Evolutionary conservation across 2,888 invertebrate species (phyloP), one percentile per base, ranked within the genome.

Genomic region (Pollenia labialis): DNA sequence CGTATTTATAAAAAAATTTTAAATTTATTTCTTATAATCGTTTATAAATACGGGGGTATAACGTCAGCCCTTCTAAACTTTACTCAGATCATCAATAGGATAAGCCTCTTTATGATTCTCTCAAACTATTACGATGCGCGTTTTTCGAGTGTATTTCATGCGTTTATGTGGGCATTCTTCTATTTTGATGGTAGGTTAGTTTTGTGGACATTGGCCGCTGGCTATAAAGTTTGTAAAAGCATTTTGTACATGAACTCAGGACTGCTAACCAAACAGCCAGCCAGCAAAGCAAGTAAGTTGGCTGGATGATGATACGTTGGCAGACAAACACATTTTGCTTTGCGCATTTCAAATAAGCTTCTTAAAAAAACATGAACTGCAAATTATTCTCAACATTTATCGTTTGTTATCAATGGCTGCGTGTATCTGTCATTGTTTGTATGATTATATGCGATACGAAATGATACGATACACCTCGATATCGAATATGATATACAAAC

Each of bases 361-460:
- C 81, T 85, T 81, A 72, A 72, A 81, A 81, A 85, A 66, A 81
- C 81, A 77, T 72, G 66, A 85, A 85, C 80, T 71, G 85, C 62
- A 81, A 85, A 84, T 88, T 85, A 81, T 84, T 84, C 74, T 69
- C 74, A 77, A 64, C 83, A 81, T 84, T 82, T 85, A 85, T 85
- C 81, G 80, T 85, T 32, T 84, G 89, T 84, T 87, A 88, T 87
- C 87, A 88, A 85, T 86, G 60, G 91, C 90, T 90, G 90, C 90
- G 89, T 90, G 91, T 85, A 83, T 80, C 85, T 88, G 88, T 88
- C 85, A 87, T 82, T 88, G 87, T 88, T 76, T 66, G 74, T 81
- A 82, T 80, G 85, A 85, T 81, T 64, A 56, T 62, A 85, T 75
- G 64, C 58, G 80, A 81, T 85, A 81, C 52, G 80, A 80, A 42